These are phyloP conservation scores for Stichodactyla mertensii DNA, from an alignment of 64 coral and sea anemone species.

Conservation along the genomic window DNA sequence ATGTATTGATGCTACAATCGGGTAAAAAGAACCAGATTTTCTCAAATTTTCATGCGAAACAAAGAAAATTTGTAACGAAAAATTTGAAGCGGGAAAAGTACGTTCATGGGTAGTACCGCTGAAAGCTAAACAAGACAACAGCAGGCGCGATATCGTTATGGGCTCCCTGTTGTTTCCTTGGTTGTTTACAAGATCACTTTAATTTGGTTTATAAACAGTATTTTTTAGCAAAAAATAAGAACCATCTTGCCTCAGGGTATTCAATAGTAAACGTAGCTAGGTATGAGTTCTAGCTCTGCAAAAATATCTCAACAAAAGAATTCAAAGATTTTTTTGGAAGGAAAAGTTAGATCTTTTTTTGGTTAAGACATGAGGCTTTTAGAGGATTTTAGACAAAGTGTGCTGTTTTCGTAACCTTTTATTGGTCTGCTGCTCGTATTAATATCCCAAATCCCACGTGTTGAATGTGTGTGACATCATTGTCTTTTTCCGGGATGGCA, in stretches of 20 bases:
- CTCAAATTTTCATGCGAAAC: not conserved
- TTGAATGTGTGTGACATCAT: not conserved
- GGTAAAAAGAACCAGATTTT: not conserved
- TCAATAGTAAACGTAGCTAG: not conserved
- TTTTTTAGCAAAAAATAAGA: no score
- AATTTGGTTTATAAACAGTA: no score
- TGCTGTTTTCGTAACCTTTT: not conserved
- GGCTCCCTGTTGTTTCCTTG: not conserved
- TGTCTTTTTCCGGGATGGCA: not conserved
- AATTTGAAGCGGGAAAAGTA: constrained; percentile 24
- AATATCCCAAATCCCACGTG: not conserved
- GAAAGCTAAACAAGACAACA: not conserved
- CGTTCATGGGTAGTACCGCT: constrained; percentile 6
- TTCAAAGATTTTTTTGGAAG: not conserved
- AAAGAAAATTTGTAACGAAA: constrained; percentile 17
- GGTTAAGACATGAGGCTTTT: not conserved
- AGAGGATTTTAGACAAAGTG: not conserved
- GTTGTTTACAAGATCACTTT: no score
- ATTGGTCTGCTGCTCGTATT: not conserved
- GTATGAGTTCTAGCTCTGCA: not conserved
- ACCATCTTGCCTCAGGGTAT: not conserved
- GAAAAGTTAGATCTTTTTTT: not conserved
- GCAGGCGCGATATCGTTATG: not conserved
- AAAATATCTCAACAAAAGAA: not conserved
- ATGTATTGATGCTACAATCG: not conserved